These are phyloP conservation scores for Trematomus bernacchii DNA, from an alignment of 2,797 vertebrate species.

Conservation along the genomic window DNA sequence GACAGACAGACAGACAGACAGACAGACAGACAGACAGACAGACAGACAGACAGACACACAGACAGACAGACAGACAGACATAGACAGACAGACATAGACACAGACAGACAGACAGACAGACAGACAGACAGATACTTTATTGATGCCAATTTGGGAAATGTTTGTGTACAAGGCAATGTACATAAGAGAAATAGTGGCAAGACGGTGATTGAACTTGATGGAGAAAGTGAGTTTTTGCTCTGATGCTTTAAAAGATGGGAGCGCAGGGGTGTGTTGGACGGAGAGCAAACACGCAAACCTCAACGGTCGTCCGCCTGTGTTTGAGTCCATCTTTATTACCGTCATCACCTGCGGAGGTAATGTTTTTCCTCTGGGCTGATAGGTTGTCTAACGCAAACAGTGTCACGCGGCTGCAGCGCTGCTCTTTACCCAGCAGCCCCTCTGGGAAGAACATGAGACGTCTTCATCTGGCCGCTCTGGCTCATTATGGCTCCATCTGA, in stretches of 20 bases:
- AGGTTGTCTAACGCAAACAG: conserved; percentile 66
- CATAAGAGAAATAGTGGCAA: not conserved
- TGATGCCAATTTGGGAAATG: no score
- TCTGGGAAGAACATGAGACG: conserved; percentile 57
- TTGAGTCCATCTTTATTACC: conserved; percentile 74
- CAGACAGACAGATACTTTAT: no score
- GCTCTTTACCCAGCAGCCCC: conserved; percentile 71
- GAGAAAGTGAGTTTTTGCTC: conserved; percentile 37
- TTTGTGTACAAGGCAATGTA: no score
- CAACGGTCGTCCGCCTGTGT: conserved; percentile 19
- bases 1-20: no score
- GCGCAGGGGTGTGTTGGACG: not conserved
- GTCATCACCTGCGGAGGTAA: conserved; percentile 56
- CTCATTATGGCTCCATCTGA: conserved; percentile 70
- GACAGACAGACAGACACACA: no score
- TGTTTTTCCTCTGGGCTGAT: conserved; percentile 58
- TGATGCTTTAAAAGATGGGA: conserved; percentile 8
- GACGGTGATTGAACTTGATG: conserved; percentile 49
- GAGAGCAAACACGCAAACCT: conserved; percentile 57
- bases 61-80: no score
- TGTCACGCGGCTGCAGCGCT: conserved; percentile 32
- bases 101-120: no score
- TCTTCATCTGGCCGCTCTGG: conserved; percentile 62
- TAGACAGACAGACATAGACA: no score
- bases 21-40: no score